Base-by-base conservation (phyloP, 2,888 invertebrate species). In the Drosophila neonasuta region DNA sequence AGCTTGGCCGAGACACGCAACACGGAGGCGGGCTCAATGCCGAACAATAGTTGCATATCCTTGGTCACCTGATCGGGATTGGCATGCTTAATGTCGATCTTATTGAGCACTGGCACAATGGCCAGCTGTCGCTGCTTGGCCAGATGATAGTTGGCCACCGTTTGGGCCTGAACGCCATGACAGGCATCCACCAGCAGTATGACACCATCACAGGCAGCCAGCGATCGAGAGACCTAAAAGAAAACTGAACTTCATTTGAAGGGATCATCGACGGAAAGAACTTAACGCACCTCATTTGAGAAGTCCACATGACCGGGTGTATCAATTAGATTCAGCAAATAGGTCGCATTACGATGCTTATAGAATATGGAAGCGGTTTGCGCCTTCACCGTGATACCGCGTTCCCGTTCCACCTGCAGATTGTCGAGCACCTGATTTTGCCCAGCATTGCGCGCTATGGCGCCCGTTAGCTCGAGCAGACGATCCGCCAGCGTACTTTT, bases 281-380 rank as follows among this genome's bases (percentile, higher is more conserved):
- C 10, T 34, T 3, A 44, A 44, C 34, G 2, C 11, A 98, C 99
- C 93, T 99, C 99, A 92, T 97, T 97, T 13, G 96, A 95, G 91
- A 99, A 99, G 91, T 99, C 99, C 0, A 99, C 99, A 93, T 99
- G 99, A 2, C 99, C 98, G 5, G 99, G 99, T 15, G 99, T 99
- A 90, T 99, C 99, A 81, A 99, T 98, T 24, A 99, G 93, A 91
- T 99, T 99, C 1, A 99, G 92, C 32, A 98, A 92, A 91, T 97
- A 98, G 20, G 93, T 91, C 83, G 94, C 91, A 57, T 93, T 93
- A 30, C 79, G 70, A 83, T 95, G 94, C 24, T 92, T 92, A 88
- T 97, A 96, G 70, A 96, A 93, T 70, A 99, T 92, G 0, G 98
- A 97, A 4, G 96, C 98, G 34, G 97, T 97, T 87, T 99, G 99